A percentile compares a stretch with the other conserved stretches of the same genome.
These are phyloP conservation scores for Thermophis baileyi DNA, from an alignment of 2,113 vertebrate genomes.

Conservation along the genomic window DNA sequence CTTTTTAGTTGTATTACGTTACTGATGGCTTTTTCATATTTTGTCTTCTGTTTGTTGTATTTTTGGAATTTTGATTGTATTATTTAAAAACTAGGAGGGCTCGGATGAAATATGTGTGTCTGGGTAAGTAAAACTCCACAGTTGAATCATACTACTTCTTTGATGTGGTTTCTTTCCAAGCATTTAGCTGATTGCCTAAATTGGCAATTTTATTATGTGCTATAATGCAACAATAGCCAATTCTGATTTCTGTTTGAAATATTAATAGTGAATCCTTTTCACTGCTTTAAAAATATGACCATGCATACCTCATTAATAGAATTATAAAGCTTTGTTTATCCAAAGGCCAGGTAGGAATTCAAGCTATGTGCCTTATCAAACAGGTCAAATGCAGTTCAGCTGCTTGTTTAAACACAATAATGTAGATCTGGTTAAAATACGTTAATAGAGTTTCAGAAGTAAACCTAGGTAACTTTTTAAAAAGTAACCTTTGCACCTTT, in stretches of 20 bases:
- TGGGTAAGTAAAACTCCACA: background rate
- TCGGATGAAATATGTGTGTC: background rate
- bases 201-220: conserved; percentile 13
- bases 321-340: conserved; percentile 31
- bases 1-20: background rate
- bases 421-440: conserved; percentile 1
- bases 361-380: conserved; percentile 54
- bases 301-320: conserved; percentile 28
- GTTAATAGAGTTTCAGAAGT: background rate
- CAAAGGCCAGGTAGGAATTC: conserved; percentile 62
- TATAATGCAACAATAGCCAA: conserved; percentile 13
- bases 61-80: background rate
- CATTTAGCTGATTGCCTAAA: conserved; percentile 10
- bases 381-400: conserved; percentile 65
- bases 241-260: conserved; percentile 46
- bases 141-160: rapidly evolving
- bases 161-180: background rate
- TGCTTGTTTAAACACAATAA: conserved; percentile 55
- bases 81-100: background rate
- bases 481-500: conserved; percentile 26
- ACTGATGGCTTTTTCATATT: background rate
- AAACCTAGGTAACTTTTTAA: conserved; percentile 38
- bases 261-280: conserved; percentile 3
- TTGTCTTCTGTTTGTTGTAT: background rate
- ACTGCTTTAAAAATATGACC: conserved; percentile 13